These are phyloP conservation scores for Oreocharis arfaki DNA, from an alignment of 2,113 vertebrate species.

Conservation along the genomic window DNA sequence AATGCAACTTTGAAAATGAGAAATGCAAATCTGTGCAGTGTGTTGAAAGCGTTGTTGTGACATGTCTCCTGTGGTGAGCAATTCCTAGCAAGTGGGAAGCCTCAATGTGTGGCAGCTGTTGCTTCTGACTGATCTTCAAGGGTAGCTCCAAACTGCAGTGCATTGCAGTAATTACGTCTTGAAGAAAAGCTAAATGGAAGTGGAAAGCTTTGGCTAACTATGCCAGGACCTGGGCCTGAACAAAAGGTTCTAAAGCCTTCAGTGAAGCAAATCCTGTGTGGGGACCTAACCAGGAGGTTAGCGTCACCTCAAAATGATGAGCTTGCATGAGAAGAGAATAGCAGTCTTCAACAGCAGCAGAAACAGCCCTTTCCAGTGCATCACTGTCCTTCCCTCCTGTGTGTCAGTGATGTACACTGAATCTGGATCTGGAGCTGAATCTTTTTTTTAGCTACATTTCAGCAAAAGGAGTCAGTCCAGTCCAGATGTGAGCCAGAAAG, in stretches of 20 bases:
- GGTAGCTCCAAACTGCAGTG: neutral
- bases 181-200: neutral
- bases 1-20: neutral
- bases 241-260: neutral
- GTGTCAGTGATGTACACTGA: neutral
- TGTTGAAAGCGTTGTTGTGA: conserved; percentile 24
- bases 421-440: neutral
- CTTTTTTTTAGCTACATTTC: neutral
- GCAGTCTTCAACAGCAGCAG: neutral
- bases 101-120: neutral
- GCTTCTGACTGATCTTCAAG: neutral
- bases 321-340: neutral
- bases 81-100: conserved; percentile 18
- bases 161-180: neutral
- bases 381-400: neutral
- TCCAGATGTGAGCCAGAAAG: neutral
- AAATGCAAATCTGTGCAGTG: neutral
- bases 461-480: neutral
- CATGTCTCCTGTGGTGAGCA: neutral
- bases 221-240: neutral
- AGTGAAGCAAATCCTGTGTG: neutral
- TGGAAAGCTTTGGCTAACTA: neutral
- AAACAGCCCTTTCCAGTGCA: neutral
- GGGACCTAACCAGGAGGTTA: neutral
- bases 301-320: neutral